These are phyloP conservation scores for Chiloscyllium plagiosum DNA, from an alignment of 2,113 vertebrate species.

Conservation along the genomic window DNA sequence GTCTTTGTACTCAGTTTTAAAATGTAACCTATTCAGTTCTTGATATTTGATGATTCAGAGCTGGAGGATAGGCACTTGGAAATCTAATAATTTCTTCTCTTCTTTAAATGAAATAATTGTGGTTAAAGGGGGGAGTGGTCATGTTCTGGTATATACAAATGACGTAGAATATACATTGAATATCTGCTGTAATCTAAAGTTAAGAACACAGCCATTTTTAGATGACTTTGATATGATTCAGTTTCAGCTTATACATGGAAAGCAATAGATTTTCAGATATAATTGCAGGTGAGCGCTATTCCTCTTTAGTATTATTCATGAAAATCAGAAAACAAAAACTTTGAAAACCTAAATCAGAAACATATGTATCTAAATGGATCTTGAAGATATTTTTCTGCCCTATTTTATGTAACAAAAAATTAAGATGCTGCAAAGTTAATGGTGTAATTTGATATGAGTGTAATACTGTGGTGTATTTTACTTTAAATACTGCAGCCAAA, in stretches of 20 bases:
- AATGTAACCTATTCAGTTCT: neutral
- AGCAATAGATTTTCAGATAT: neutral
- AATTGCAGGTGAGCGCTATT: neutral
- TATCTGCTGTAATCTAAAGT: neutral
- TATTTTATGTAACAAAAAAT: neutral
- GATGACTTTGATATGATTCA: neutral
- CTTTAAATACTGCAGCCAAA: neutral
- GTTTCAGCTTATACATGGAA: neutral
- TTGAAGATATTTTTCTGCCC: neutral
- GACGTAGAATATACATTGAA: neutral
- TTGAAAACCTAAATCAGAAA: neutral
- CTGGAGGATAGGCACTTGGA: neutral
- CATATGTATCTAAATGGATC: neutral
- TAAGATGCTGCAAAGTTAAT: neutral
- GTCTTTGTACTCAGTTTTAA: constrained; percentile 10
- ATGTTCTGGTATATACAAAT: neutral
- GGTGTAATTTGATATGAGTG: neutral
- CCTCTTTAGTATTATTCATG: neutral
- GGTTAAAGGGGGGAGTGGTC: neutral
- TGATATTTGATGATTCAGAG: neutral
- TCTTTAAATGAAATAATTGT: neutral
- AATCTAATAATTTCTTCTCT: neutral
- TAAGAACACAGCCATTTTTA: constrained; percentile 12
- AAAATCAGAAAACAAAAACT: neutral
- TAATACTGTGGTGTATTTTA: neutral